phyloP scores from a whole-genome alignment of 1,140 invertebrate genomes.

The Drusus annulatus region DNA sequence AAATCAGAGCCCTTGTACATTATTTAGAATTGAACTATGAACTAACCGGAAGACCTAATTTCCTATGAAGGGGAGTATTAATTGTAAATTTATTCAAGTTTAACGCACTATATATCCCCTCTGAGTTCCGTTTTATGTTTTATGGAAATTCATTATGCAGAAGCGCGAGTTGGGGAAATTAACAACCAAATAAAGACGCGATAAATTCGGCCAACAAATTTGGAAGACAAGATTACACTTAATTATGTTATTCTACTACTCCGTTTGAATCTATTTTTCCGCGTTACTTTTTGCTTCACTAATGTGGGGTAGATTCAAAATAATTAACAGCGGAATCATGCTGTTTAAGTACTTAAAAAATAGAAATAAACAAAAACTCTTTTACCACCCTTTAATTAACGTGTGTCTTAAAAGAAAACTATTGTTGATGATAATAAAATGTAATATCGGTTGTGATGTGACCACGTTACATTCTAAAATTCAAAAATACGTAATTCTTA shows the following conservation, averaged over 20 bases:
- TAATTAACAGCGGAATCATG: no score
- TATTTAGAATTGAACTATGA: constrained; percentile 44
- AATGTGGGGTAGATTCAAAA: no score
- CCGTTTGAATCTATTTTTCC: no score
- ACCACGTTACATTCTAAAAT: no score
- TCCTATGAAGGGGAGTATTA: constrained; percentile 48
- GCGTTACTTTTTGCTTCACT: no score
- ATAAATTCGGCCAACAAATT: constrained; percentile 46
- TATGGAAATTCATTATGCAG: constrained; percentile 58
- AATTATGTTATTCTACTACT: neutral
- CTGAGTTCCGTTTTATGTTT: constrained; percentile 37
- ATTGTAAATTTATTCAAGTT: constrained; percentile 56
- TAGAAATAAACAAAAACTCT: no score
- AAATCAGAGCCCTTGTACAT: constrained; percentile 5
- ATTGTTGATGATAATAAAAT: no score
- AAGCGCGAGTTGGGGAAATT: constrained; percentile 48
- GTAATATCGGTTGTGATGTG: no score
- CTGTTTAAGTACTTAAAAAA: no score
- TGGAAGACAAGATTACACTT: constrained; percentile 24
- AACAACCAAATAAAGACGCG: constrained; percentile 57
- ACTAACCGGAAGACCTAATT: constrained; percentile 53
- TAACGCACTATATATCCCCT: constrained; percentile 44
- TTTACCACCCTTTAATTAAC: no score
- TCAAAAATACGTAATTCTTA: no score
- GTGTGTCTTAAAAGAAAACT: no score